Evolutionary conservation across 35 echinoderm and acorn worm genomes (phyloP), one percentile per base, ranked within the genome.

Genomic region (Ptychodera flava): DNA sequence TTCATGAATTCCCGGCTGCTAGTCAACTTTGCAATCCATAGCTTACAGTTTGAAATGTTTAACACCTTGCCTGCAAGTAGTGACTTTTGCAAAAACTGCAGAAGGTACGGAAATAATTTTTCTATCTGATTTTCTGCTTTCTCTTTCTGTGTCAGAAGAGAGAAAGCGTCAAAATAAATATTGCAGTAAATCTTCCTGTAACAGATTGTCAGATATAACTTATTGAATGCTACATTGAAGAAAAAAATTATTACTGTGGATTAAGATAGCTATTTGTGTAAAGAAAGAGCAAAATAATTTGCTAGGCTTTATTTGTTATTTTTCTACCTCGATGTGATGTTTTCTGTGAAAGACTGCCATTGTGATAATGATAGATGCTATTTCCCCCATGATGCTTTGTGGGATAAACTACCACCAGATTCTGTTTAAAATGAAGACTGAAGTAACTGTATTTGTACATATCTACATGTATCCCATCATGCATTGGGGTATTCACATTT

Each of bases 391-490:
- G 6, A 64, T 64, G 45, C 45, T 12, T 64, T 64, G 45, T 64
- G 45, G 45, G 45, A 64, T 64, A 6, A 64, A 64, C 45, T 64
- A 64, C 45, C 45, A 64, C 45, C 45, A 64, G 45, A 64, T n/a
- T 12, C 45, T 22, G 22, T 64, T 64, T 12, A 22, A 12, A 64
- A 12, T 64, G 45, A 64, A 64, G 22, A 64, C 45, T 22, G 22
- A 64, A 22, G 45, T 64, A 64, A 64, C 45, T 64, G 45, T 64
- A 64, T n/a, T 64, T 64, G 45, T 64, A 64, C 45, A 64, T 64
- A 64, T 64, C 45, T 64, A 64, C 45, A 64, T 64, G 45, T 64
- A 64, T 64, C 45, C 45, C 45, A 64, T 64, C 45, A 64, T 64
- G 45, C 45, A 64, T 6, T 64, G 45, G 45, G 45, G 45, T 64